These are phyloP conservation scores for Drosophila saltans DNA, from an alignment of 1,140 invertebrate species.

Conservation along the genomic window DNA sequence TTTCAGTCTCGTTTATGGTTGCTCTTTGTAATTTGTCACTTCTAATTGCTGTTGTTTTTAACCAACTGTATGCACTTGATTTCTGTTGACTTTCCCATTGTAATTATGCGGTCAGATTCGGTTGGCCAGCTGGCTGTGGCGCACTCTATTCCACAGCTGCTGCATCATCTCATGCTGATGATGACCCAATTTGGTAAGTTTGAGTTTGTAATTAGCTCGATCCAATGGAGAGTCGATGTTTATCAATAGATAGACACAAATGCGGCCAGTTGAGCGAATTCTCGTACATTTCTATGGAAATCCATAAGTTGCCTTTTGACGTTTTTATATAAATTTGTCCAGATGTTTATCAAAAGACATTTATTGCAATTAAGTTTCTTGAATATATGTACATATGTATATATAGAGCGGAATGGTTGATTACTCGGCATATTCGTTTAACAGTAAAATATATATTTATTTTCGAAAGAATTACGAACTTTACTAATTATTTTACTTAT, in stretches of 20 bases:
- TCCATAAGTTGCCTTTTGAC: slow-evolving; percentile 26
- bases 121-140: slow-evolving; percentile 11
- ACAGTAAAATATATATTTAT: too few species aligned
- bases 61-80: slow-evolving; percentile 53
- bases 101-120: slow-evolving; percentile 59
- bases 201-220: slow-evolving; percentile 50
- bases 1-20: slow-evolving; percentile 8
- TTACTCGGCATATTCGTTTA: too few species aligned
- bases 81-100: slow-evolving; percentile 65
- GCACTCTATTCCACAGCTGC: slow-evolving; percentile 7
- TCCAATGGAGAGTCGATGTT: slow-evolving; percentile 28
- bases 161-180: slow-evolving; percentile 38
- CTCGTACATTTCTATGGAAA: slow-evolving; percentile 33
- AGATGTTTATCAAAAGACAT: neutral
- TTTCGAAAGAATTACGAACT: too few species aligned
- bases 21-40: slow-evolving; percentile 66
- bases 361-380: neutral
- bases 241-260: slow-evolving; percentile 43
- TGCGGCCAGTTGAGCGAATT: slow-evolving; percentile 29
- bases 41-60: slow-evolving; percentile 61
- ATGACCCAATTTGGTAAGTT: slow-evolving; percentile 55
- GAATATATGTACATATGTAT: too few species aligned
- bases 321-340: neutral
- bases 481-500: too few species aligned
- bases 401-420: too few species aligned